Base-by-base conservation (phyloP, 2,113 vertebrate species). In the Calidris pygmaea region DNA sequence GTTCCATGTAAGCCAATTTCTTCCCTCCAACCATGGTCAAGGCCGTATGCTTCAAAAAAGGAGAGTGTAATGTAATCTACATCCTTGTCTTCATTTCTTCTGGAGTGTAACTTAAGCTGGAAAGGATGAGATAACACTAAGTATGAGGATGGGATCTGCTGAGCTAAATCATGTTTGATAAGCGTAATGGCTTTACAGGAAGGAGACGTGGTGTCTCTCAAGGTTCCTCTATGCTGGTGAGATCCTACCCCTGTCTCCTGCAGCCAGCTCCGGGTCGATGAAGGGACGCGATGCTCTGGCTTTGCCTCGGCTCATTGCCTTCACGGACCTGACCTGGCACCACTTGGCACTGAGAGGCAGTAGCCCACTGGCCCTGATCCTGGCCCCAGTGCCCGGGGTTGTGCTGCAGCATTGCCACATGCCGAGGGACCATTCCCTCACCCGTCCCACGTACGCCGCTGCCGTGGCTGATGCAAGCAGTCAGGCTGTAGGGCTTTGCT, bases 351-450 rank as follows among this genome's bases (percentile, higher is more conserved):
- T 9, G 70, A 5, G 8, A 45, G 59, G 85, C 88, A 68, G 70
- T 48, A n/a, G 47, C 37, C 30, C 2, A 2, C 59, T 48, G 74
- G 59, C 59, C 72, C 71, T 1, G 14, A 26, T 24, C 9, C 10
- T 2, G 6, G 53, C 59, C 13, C 1, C 8, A 22, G 56, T 0
- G 0, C 0, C 7, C 9, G 5, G 19, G 4, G 4, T 53, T 5
- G 3, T 23, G 79, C 7, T 1, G 6, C 8, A 3, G 19, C 3
- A 2, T 30, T 14, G 79, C 32, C 18, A 4, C 17, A 9, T 0
- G 1, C 1, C 7, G 37, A 12, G 71, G 26, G 14, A 67, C n/a
- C 22, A 0, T 35, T 63, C 29, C 45, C 26, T 73, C 32, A 4
- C 29, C 83, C 23, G 27, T 52, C 17, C 60, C 34, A 1, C 0